phyloP scores from a whole-genome alignment of 1,140 invertebrate species.

The Pachyrhynchus sulphureomaculatus region DNA sequence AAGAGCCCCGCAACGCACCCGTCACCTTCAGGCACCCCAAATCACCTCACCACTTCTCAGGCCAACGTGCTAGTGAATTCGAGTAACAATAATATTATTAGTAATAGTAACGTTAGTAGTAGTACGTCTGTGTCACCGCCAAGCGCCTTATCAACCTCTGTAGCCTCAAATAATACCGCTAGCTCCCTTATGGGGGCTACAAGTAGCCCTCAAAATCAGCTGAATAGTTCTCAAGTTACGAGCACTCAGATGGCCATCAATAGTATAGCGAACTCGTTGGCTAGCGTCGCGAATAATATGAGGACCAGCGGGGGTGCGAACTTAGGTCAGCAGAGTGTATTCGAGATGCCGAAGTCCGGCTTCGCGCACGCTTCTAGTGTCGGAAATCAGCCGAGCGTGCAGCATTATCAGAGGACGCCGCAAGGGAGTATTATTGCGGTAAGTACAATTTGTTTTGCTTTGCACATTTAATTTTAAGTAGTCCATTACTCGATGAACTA shows the following conservation, averaged over 20 bases:
- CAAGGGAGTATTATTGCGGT: conserved; percentile 31
- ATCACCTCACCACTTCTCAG: conserved; percentile 28
- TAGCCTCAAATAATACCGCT: conserved; percentile 11
- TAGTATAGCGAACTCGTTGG: conserved; percentile 26
- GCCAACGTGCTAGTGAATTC: conserved; percentile 35
- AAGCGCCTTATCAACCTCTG: conserved; percentile 42
- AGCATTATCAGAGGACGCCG: conserved; percentile 24
- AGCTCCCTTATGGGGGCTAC: not conserved
- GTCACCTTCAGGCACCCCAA: not conserved
- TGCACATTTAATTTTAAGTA: not conserved
- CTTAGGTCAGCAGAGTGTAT: not conserved
- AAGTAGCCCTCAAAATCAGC: not conserved
- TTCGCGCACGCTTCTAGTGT: too few species aligned
- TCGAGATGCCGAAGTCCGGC: not conserved
- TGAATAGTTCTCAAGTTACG: conserved; percentile 4
- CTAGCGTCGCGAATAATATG: conserved; percentile 7
- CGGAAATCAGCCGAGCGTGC: not conserved
- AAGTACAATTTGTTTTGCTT: not conserved
- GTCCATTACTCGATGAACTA: too few species aligned
- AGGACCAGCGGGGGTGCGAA: not conserved
- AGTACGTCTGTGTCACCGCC: conserved; percentile 33
- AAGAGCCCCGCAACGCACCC: not conserved
- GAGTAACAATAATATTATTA: conserved; percentile 24
- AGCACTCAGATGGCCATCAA: conserved; percentile 13
- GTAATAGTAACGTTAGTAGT: conserved; percentile 27